phyloP scores from a whole-genome alignment of 2,888 invertebrate species.

The Stegana nigrithorax region DNA sequence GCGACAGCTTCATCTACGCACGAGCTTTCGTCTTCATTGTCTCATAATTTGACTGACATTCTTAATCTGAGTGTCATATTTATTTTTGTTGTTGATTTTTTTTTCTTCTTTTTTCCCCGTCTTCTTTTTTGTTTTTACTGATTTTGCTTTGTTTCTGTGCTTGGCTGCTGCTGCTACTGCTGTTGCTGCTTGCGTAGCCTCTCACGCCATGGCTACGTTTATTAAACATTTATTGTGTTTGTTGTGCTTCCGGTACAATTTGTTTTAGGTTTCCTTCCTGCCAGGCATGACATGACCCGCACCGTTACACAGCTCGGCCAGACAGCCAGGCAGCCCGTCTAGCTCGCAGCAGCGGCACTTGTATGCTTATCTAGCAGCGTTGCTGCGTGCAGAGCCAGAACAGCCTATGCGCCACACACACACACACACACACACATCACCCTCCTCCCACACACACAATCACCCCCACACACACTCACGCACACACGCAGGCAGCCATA shows the following conservation, averaged over 20 bases:
- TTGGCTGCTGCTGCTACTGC: background rate
- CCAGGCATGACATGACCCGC: background rate
- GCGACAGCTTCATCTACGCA: conserved; percentile 3
- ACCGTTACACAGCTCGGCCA: background rate
- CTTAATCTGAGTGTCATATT: conserved; percentile 18
- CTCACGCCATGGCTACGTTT: conserved; percentile 14
- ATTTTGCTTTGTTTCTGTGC: background rate
- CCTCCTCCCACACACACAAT: background rate
- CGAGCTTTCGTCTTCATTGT: background rate
- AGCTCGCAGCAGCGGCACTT: background rate
- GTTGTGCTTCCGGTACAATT: conserved; percentile 54
- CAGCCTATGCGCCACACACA: background rate
- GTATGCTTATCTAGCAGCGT: background rate
- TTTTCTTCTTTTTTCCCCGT: background rate
- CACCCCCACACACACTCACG: background rate
- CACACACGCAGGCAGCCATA: background rate
- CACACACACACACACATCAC: background rate
- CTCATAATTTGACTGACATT: conserved; percentile 1
- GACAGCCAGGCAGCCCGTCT: background rate
- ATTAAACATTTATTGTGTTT: conserved; percentile 60
- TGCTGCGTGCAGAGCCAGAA: background rate
- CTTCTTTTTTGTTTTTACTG: background rate
- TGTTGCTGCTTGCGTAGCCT: background rate
- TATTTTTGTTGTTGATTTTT: background rate
- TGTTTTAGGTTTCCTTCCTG: conserved; percentile 49